Percentiles rank a stretch among this genome's conserved stretches.
These are phyloP conservation scores for Sinocyclocheilus grahami DNA, from an alignment of 2,113 vertebrate genomes.

Conservation along the genomic window DNA sequence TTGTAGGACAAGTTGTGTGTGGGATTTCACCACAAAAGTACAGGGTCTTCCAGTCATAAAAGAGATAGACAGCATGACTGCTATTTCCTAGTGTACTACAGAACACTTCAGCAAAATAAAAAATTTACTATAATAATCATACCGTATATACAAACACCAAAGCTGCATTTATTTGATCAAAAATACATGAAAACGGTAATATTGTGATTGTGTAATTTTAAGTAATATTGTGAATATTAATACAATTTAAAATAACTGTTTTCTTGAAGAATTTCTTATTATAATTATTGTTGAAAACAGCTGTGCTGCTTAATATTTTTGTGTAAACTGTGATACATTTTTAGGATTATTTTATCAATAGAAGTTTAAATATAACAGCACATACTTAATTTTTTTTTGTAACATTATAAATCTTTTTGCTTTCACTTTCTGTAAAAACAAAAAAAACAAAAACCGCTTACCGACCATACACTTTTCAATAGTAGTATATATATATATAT, in stretches of 20 bases:
- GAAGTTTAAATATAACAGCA: background rate
- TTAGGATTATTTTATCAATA: background rate
- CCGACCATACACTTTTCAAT: no score
- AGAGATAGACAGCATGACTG: background rate
- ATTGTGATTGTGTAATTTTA: background rate
- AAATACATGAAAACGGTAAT: background rate
- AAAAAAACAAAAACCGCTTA: no score
- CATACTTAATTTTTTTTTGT: background rate
- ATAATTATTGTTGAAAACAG: background rate
- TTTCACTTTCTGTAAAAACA: background rate
- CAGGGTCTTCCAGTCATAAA: background rate
- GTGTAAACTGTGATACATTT: background rate
- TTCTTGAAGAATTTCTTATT: background rate
- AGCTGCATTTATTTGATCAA: background rate
- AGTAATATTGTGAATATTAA: background rate
- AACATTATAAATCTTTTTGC: background rate
- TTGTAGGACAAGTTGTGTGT: slow-evolving; percentile 4
- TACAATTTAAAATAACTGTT: background rate
- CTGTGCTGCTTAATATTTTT: no score
- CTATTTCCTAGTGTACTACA: background rate
- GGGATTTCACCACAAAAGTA: background rate
- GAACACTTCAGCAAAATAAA: background rate
- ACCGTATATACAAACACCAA: background rate
- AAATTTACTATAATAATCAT: background rate
- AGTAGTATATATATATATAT: no score